Conservation (phyloP, 1,140 invertebrate species). For the Nomia melanderi region DNA sequence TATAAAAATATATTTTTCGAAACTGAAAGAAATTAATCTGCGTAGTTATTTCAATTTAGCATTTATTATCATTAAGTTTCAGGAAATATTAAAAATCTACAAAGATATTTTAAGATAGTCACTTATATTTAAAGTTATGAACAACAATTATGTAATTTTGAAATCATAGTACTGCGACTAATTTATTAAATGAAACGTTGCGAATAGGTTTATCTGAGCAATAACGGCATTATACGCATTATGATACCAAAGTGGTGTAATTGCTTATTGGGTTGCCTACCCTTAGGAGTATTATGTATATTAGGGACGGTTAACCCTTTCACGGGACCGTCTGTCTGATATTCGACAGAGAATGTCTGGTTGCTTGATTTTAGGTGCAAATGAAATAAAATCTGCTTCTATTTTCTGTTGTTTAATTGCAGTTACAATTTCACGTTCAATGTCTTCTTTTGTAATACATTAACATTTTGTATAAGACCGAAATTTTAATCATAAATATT, state of each 20-base stretch:
- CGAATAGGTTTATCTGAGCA: neutral
- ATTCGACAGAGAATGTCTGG: slow-evolving; percentile 64
- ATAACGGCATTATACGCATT: neutral
- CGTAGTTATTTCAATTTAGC: too few species aligned
- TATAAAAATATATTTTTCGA: too few species aligned
- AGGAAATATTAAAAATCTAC: neutral
- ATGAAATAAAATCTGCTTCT: neutral
- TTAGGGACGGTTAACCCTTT: slow-evolving; percentile 67
- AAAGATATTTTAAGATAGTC: neutral
- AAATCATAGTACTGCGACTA: neutral
- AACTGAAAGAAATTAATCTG: too few species aligned
- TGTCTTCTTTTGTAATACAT: neutral
- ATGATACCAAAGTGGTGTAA: slow-evolving; percentile 34
- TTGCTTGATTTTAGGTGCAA: slow-evolving; percentile 66
- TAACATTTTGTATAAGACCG: neutral
- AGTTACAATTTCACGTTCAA: neutral
- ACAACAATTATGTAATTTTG: neutral
- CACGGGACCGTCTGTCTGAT: slow-evolving; percentile 16
- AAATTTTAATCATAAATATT: neutral
- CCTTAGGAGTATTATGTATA: slow-evolving; percentile 67
- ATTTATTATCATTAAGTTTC: too few species aligned
- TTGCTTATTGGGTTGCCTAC: slow-evolving; percentile 62
- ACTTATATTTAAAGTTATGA: neutral
- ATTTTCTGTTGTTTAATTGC: neutral
- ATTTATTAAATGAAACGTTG: neutral